phyloP scores from a whole-genome alignment of 2,113 vertebrate genomes.

The Myrmecobius fasciatus region DNA sequence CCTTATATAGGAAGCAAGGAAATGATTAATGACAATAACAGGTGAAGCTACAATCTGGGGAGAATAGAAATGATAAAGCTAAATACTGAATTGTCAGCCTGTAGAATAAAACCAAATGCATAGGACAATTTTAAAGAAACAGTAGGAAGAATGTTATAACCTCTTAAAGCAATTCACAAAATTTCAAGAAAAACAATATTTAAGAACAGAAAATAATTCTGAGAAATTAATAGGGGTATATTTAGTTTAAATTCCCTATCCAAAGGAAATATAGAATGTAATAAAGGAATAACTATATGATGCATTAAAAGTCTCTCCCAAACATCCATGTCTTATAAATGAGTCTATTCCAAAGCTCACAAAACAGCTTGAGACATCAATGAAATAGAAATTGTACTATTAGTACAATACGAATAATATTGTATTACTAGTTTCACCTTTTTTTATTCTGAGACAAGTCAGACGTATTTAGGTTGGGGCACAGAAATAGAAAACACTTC shows the following conservation, averaged over 20 bases:
- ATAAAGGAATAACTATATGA: neutral
- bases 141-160: slow-evolving; percentile 35
- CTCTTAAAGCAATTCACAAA: slow-evolving; percentile 26
- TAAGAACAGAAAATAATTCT: slow-evolving; percentile 36
- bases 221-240: neutral
- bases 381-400: slow-evolving; percentile 3
- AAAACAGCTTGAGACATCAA: neutral
- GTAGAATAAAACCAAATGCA: slow-evolving; percentile 59
- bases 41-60: slow-evolving; percentile 47
- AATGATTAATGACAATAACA: slow-evolving; percentile 67
- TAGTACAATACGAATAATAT: no score
- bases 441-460: slow-evolving; percentile 30
- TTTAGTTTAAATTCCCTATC: slow-evolving; percentile 14
- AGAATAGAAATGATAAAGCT: slow-evolving; percentile 64
- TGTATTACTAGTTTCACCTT: slow-evolving; percentile 20
- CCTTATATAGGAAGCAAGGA: slow-evolving; percentile 50
- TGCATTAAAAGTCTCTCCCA: slow-evolving; percentile 33
- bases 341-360: slow-evolving; percentile 10
- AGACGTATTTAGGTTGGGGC: neutral
- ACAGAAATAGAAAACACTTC: neutral
- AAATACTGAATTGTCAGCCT: slow-evolving; percentile 49
- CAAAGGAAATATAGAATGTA: slow-evolving; percentile 47
- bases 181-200: slow-evolving; percentile 14
- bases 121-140: slow-evolving; percentile 57
- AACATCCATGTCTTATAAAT: neutral